These are phyloP conservation scores for Drosophila greeni DNA, from an alignment of 2,888 invertebrate species.

Conservation along the genomic window DNA sequence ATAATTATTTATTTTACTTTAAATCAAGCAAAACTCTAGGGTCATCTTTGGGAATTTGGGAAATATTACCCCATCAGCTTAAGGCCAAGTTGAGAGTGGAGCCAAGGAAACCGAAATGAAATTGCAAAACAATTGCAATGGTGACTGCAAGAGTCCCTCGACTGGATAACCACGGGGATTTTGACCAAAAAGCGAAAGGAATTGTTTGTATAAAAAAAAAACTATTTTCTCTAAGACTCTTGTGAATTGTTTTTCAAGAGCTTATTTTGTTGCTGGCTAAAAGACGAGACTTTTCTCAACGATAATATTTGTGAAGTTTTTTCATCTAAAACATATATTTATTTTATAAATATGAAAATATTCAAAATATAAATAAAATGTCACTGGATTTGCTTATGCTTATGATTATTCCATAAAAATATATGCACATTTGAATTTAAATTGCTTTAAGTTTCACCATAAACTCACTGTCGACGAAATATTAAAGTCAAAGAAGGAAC, in stretches of 20 bases:
- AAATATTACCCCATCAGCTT: background rate
- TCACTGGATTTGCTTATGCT: background rate
- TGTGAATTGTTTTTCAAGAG: conserved; percentile 1
- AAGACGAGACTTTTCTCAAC: background rate
- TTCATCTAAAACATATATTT: background rate
- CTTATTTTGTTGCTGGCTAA: background rate
- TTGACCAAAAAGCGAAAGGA: background rate
- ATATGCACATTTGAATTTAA: background rate
- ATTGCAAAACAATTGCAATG: conserved; percentile 18
- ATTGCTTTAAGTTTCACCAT: background rate
- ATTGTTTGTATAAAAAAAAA: conserved; percentile 5
- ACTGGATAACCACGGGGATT: conserved; percentile 5
- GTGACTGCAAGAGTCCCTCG: background rate
- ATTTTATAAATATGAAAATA: background rate
- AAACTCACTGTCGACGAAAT: background rate
- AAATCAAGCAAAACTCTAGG: background rate
- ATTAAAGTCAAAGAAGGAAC: background rate
- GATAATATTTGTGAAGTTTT: background rate
- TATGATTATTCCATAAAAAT: background rate
- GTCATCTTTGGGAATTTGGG: background rate
- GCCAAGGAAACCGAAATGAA: conserved; percentile 1
- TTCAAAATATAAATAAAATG: background rate
- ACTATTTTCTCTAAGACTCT: background rate
- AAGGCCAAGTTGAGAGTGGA: background rate
- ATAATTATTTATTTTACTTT: conserved; percentile 22